Percentiles rank a stretch among this genome's conserved stretches.
Evolutionary conservation across 2,113 vertebrate genomes (phyloP).

Genomic region (Dromas ardeola): DNA sequence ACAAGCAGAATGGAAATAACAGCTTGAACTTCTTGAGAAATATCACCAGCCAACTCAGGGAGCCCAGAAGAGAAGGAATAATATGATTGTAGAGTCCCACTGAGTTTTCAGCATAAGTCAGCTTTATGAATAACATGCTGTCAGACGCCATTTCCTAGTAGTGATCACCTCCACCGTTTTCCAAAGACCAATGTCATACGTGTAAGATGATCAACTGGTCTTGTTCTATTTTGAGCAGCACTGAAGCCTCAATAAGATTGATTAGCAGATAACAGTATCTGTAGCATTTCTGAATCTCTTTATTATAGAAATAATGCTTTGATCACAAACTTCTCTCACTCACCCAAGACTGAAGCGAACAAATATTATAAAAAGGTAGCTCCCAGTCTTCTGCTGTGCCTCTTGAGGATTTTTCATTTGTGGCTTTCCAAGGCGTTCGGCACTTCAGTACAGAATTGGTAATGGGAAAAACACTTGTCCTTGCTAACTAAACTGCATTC

Average conservation of each 20-base stretch:
- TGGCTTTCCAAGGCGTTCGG: neutral
- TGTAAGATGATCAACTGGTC: neutral
- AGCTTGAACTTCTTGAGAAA: constrained; percentile 22
- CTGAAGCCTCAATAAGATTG: neutral
- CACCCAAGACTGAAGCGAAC: neutral
- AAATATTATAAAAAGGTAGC: neutral
- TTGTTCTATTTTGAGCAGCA: neutral
- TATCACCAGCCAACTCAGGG: neutral
- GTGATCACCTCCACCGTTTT: neutral
- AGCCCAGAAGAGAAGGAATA: neutral
- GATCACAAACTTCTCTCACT: neutral
- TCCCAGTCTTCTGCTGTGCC: neutral
- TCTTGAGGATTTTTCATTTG: neutral
- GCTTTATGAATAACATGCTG: neutral
- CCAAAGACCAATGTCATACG: neutral
- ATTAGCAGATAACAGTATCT: neutral
- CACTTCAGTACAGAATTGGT: neutral
- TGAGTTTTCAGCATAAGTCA: neutral
- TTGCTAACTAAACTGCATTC: neutral
- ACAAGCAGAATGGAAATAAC: constrained; percentile 32
- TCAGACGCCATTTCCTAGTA: neutral
- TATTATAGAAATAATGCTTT: neutral
- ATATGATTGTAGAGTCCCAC: neutral
- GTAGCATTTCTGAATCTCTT: neutral
- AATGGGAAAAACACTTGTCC: neutral